These are phyloP conservation scores for Cistogaster globosa DNA, from an alignment of 2,888 invertebrate genomes.

Conservation along the genomic window DNA sequence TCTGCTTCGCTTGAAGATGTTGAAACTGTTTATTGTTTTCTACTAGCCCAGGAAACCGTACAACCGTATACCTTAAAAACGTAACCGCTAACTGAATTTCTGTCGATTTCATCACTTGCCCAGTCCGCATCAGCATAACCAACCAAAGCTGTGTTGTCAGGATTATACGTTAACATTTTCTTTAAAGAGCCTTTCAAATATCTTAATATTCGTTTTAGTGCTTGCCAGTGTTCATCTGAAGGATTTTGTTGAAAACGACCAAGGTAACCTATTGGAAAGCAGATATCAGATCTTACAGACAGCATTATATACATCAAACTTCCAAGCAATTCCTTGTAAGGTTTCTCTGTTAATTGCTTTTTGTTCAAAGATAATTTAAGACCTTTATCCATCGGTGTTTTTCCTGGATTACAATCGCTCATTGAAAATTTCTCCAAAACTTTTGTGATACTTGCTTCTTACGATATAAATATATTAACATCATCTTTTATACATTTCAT, in stretches of 20 bases:
- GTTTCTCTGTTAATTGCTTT: conserved; percentile 4
- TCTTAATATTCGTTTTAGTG: conserved; percentile 29
- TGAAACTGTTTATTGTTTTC: conserved; percentile 18
- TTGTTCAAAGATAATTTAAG: conserved; percentile 11
- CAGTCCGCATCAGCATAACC: conserved; percentile 29
- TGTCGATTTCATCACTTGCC: conserved; percentile 5
- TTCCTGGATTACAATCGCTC: conserved; percentile 36
- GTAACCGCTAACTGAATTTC: conserved; percentile 9
- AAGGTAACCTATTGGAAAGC: conserved; percentile 11
- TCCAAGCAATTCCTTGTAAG: conserved; percentile 39
- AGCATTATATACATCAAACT: conserved; percentile 50
- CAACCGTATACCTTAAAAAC: conserved; percentile 9
- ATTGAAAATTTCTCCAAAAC: conserved; percentile 34
- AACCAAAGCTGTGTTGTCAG: not conserved
- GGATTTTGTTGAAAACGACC: conserved; percentile 15
- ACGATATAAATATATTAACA: conserved; percentile 2
- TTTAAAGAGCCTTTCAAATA: conserved; percentile 32
- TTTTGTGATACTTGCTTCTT: conserved; percentile 26
- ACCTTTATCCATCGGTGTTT: conserved; percentile 48
- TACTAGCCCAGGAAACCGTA: conserved; percentile 19
- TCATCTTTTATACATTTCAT: conserved; percentile 37
- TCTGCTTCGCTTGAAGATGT: conserved; percentile 22
- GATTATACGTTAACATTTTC: conserved; percentile 17
- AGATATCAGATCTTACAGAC: conserved; percentile 28
- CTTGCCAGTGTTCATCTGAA: conserved; percentile 27